phyloP scores from a whole-genome alignment of 2,113 vertebrate species.

The Lasiurus cinereus region DNA sequence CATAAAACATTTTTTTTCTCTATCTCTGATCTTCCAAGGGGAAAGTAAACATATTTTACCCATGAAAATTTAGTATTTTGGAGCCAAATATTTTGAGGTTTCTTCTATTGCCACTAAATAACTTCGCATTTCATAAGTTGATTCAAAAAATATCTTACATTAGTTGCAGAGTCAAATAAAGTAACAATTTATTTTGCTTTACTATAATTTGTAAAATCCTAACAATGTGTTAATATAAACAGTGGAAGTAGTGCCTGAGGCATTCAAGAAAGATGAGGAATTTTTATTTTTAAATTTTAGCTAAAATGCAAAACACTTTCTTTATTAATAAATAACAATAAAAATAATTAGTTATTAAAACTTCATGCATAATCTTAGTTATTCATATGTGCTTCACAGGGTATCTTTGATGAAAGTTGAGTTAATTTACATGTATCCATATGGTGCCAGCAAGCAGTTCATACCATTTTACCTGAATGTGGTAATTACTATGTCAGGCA shows the following conservation, averaged over 20 bases:
- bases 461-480: constrained; percentile 69
- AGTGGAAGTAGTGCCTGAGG: constrained; percentile 45
- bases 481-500: constrained; percentile 73
- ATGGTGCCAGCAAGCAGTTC: constrained; percentile 71
- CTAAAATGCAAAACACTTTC: constrained; percentile 59
- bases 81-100: constrained; percentile 74
- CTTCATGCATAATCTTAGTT: constrained; percentile 55
- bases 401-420: constrained; percentile 69
- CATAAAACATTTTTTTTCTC: constrained; percentile 73
- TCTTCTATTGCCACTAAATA: constrained; percentile 73
- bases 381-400: constrained; percentile 68
- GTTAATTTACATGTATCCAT: constrained; percentile 72
- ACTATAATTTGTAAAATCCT: constrained; percentile 45
- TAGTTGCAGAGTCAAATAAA: constrained; percentile 64
- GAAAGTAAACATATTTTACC: constrained; percentile 81
- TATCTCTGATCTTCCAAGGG: constrained; percentile 73
- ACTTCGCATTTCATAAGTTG: constrained; percentile 76
- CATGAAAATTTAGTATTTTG: constrained; percentile 81
- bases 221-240: constrained; percentile 30
- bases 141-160: constrained; percentile 74
- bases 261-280: constrained; percentile 51
- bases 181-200: constrained; percentile 45
- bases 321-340: constrained; percentile 70
- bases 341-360: constrained; percentile 66
- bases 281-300: constrained; percentile 64